Base-by-base conservation (phyloP, 64 coral and sea anemone species). In the Exaiptasia diaphana region DNA sequence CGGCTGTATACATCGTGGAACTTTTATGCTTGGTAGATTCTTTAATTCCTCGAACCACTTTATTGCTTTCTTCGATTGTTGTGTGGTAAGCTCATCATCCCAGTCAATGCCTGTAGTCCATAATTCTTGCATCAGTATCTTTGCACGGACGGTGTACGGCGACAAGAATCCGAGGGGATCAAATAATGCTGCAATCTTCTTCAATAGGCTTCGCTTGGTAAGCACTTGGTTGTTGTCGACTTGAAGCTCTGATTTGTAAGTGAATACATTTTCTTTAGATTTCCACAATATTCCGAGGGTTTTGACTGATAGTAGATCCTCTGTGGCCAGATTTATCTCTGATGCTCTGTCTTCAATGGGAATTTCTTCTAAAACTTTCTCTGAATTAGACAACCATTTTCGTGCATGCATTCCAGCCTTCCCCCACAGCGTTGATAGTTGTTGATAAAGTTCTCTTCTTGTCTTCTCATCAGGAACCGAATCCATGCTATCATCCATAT, bases 341-440 rank as follows among this genome's bases (percentile, higher is more conserved):
- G 82, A 59, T 64, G 90, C 75, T 62, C 58, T 73, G 18, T 82
- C 78, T 50, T 81, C 67, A 46, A 56, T 48, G 23, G 90, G 75
- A 80, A 92, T 86, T 42, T 65, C 68, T 31, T 53, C 88, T 37
- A 91, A 61, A 41, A 91, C 80, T 23, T 67, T 41, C 77, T 59
- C 14, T 41, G 80, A 91, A 85, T 91, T 91, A 17, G 73, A 85
- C 4, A 91, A 39, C 88, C 88, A 85, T 42, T 91, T 91, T 13
- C 65, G 65, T 38, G 75, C 81, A 74, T 92, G 77, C 67, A 92
- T 92, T 35, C 75, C 82, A 64, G 90, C 82, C 49, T 67, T 69
- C 44, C 57, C 50, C 71, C 49, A 91, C 36, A 90, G 42, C 52
- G 67, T 70, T 49, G 38, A 39, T 64, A 90, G 54, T 25, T 90